Conservation (phyloP, 2,888 invertebrate species). For the Phalera bucephala region DNA sequence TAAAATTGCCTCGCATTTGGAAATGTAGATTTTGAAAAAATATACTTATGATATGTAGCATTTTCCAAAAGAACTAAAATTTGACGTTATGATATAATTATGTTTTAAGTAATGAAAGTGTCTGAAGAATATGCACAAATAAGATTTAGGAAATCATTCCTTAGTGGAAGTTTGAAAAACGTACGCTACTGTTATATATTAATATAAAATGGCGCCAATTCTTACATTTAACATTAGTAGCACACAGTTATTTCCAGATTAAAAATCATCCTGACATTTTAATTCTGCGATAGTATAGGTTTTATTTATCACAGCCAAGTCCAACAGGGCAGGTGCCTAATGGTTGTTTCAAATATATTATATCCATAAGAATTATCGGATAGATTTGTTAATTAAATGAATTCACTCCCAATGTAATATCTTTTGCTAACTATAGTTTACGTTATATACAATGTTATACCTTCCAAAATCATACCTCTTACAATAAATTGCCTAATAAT, state of each 20-base stretch:
- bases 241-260: no score
- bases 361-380: no score
- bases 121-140: constrained; percentile 61
- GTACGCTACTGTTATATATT: no score
- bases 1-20: constrained; percentile 83
- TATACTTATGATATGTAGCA: constrained; percentile 59
- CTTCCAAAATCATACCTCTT: constrained; percentile 26
- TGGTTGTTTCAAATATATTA: constrained; percentile 18
- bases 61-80: constrained; percentile 72
- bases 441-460: no score
- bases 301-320: constrained; percentile 18
- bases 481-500: constrained; percentile 29
- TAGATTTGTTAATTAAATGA: no score
- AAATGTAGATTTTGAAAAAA: constrained; percentile 79
- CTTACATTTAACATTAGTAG: no score
- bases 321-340: constrained; percentile 40
- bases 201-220: no score
- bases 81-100: constrained; percentile 66
- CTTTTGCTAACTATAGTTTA: no score
- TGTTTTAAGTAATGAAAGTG: constrained; percentile 58
- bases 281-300: neutral
- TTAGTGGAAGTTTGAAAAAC: neutral
- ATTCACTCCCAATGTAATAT: no score
- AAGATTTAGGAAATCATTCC: constrained; percentile 18
- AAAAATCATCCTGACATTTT: no score